These are phyloP conservation scores for Silurus aristotelis DNA, from an alignment of 2,797 vertebrate species.

Conservation along the genomic window DNA sequence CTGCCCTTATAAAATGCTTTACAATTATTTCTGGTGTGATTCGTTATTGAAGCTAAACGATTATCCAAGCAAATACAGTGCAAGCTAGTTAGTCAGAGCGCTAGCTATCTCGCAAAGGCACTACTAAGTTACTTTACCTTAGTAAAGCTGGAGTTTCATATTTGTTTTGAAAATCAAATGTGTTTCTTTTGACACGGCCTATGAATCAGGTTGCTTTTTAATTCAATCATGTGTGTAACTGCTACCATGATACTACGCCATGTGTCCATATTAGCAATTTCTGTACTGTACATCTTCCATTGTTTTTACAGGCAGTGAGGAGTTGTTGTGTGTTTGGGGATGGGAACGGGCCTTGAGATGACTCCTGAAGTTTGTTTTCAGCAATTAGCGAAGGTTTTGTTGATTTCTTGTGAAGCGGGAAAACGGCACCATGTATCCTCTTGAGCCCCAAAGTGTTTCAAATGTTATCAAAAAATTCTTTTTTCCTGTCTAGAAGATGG, in stretches of 20 bases:
- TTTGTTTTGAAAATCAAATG: not conserved
- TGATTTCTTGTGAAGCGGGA: too few species aligned
- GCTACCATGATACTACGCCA: not conserved
- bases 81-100: not conserved
- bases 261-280: not conserved
- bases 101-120: not conserved
- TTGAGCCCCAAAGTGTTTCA: not conserved
- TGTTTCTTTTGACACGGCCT: not conserved
- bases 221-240: not conserved
- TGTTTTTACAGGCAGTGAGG: not conserved
- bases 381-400: not conserved
- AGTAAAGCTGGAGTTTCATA: not conserved
- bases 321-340: not conserved
- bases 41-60: not conserved
- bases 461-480: not conserved
- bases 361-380: conserved; percentile 11
- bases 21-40: not conserved
- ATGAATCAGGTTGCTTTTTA: not conserved
- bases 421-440: not conserved
- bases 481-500: not conserved
- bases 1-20: not conserved
- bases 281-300: not conserved
- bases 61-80: not conserved
- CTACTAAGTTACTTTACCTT: not conserved
- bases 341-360: not conserved